A percentile compares a stretch with the other conserved stretches of the same genome.
phyloP scores from a whole-genome alignment of 1,140 invertebrate genomes.

The Aphelenchoides fujianensis region DNA sequence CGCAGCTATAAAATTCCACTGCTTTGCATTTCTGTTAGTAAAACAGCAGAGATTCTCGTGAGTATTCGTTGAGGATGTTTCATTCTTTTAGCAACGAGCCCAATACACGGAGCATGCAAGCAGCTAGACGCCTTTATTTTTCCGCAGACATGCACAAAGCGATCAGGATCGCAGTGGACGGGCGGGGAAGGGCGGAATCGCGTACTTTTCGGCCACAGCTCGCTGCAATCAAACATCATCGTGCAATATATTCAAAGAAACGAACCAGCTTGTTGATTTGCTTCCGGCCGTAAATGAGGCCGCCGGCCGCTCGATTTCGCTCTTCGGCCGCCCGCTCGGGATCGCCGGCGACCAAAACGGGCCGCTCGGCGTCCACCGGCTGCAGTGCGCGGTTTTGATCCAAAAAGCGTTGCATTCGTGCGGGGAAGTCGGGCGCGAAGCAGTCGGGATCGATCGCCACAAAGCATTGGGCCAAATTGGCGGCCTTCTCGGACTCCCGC shows the following conservation, averaged over 20 bases:
- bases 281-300: slow-evolving; percentile 75
- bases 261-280: slow-evolving; percentile 69
- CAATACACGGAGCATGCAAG: not conserved
- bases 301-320: slow-evolving; percentile 72
- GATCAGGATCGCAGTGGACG: not conserved
- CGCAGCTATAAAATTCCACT: no score
- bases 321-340: slow-evolving; percentile 73
- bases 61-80: no score
- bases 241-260: slow-evolving; percentile 10
- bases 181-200: slow-evolving; percentile 2
- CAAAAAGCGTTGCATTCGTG: slow-evolving; percentile 70
- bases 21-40: no score
- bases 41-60: no score
- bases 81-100: no score
- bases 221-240: slow-evolving; percentile 20
- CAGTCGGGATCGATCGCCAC: slow-evolving; percentile 78
- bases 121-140: not conserved
- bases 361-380: slow-evolving; percentile 67
- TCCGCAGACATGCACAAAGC: not conserved
- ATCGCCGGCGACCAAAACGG: slow-evolving; percentile 80
- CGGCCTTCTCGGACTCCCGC: slow-evolving; percentile 22
- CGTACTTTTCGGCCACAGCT: slow-evolving; percentile 1
- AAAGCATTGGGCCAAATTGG: slow-evolving; percentile 75
- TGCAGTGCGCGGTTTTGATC: slow-evolving; percentile 62
- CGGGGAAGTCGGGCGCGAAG: slow-evolving; percentile 77